Evolutionary conservation across 2,797 vertebrate species (phyloP).

Genomic region (Leuciscus waleckii): DNA sequence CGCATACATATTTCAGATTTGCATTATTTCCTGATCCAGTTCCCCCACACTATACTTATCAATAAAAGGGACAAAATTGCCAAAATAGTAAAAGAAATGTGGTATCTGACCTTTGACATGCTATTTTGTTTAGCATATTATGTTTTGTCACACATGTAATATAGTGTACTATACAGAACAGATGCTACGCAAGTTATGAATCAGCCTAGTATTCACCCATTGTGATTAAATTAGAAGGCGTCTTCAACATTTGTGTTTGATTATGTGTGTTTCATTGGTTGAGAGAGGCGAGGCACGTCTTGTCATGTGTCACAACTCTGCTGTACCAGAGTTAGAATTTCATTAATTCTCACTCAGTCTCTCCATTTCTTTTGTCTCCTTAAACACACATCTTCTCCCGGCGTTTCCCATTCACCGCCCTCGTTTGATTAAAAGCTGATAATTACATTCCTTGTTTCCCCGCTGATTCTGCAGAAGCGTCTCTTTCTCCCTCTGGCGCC

Average conservation of each 20-base stretch:
- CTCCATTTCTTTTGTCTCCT: not conserved
- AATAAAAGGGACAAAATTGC: not conserved
- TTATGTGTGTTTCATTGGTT: slow-evolving; percentile 12
- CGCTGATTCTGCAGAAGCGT: not conserved
- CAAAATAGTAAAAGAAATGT: not conserved
- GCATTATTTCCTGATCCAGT: not conserved
- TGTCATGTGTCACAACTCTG: slow-evolving; percentile 1
- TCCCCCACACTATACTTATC: not conserved
- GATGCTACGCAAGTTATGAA: not conserved
- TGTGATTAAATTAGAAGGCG: slow-evolving; percentile 13
- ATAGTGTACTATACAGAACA: not conserved
- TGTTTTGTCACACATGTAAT: not conserved
- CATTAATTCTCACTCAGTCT: not conserved
- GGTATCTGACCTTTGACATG: not conserved
- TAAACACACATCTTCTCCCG: not conserved
- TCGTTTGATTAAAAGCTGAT: slow-evolving; percentile 47
- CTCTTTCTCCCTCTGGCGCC: not conserved
- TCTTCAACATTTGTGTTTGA: not conserved
- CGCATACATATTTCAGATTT: not conserved
- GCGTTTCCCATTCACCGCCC: not conserved
- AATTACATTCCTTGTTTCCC: slow-evolving; percentile 14
- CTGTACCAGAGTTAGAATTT: not conserved
- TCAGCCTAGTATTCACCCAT: not conserved
- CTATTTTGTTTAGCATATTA: not conserved
- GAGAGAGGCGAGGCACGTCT: not conserved